These are phyloP conservation scores for Aphidius gifuensis DNA, from an alignment of 1,140 invertebrate genomes.

Conservation along the genomic window DNA sequence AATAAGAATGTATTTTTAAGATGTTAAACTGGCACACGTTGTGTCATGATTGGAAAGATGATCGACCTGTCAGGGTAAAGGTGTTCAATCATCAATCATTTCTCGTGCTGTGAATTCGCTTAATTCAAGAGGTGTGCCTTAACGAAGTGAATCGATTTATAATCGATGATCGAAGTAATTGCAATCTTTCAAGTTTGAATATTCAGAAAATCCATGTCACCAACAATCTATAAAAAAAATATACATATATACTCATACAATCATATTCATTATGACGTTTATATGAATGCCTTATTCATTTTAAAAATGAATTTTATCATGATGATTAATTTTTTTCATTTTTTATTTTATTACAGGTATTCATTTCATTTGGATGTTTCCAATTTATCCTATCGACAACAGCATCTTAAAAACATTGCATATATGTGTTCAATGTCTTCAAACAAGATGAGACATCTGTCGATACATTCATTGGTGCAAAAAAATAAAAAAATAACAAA, in stretches of 20 bases:
- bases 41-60: slow-evolving; percentile 19
- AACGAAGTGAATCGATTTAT: slow-evolving; percentile 37
- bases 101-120: slow-evolving; percentile 23
- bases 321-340: slow-evolving; percentile 3
- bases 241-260: no score
- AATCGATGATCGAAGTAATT: slow-evolving; percentile 27
- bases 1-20: no score
- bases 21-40: no score
- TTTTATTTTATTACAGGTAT: not conserved
- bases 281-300: not conserved
- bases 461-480: slow-evolving; percentile 13
- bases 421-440: not conserved
- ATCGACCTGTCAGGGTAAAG: slow-evolving; percentile 10
- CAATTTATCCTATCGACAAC: slow-evolving; percentile 30
- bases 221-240: no score
- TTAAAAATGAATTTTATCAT: slow-evolving; percentile 7
- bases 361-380: slow-evolving; percentile 9
- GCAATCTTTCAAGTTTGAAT: not conserved
- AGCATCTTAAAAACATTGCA: slow-evolving; percentile 23
- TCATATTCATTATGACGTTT: no score
- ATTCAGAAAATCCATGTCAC: no score
- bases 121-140: slow-evolving; percentile 25
- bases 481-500: no score
- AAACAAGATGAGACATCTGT: slow-evolving; percentile 15
- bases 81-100: slow-evolving; percentile 22